phyloP scores from a whole-genome alignment of 2,113 vertebrate genomes.

The Odobenus rosmarus region DNA sequence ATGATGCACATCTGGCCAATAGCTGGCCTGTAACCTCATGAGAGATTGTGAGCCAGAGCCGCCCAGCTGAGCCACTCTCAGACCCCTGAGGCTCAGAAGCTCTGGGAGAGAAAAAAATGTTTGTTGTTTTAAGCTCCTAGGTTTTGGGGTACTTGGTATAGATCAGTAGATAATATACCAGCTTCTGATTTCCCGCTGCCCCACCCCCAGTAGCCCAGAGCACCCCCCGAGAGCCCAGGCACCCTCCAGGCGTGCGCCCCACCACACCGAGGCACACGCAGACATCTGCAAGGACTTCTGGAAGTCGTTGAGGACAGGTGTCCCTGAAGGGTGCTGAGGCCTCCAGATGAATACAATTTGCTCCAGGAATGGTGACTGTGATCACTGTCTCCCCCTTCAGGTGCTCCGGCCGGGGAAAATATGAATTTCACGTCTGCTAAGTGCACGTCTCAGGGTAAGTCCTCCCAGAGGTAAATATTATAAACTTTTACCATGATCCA shows the following conservation, averaged over 20 bases:
- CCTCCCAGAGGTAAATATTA: conserved; percentile 1
- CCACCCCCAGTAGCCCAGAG: rapidly evolving
- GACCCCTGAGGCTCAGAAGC: background rate
- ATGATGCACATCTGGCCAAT: background rate
- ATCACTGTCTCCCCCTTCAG: background rate
- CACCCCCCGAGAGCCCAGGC: background rate
- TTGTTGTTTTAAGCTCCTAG: background rate
- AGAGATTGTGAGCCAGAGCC: background rate
- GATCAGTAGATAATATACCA: background rate
- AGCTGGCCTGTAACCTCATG: background rate
- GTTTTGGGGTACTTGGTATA: no score
- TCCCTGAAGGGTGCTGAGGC: background rate
- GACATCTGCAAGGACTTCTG: background rate
- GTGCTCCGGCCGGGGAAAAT: background rate
- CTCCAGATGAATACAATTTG: background rate
- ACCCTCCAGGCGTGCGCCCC: background rate
- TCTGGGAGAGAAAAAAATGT: background rate
- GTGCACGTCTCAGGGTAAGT: background rate
- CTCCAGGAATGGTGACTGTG: background rate
- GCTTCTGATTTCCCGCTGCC: background rate
- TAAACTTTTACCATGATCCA: background rate
- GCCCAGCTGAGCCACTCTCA: background rate
- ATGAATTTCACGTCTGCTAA: background rate
- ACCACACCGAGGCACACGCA: background rate
- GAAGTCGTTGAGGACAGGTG: rapidly evolving